Evolutionary conservation across 2,888 invertebrate species (phyloP).

Genomic region (Agriopis aurantiaria): DNA sequence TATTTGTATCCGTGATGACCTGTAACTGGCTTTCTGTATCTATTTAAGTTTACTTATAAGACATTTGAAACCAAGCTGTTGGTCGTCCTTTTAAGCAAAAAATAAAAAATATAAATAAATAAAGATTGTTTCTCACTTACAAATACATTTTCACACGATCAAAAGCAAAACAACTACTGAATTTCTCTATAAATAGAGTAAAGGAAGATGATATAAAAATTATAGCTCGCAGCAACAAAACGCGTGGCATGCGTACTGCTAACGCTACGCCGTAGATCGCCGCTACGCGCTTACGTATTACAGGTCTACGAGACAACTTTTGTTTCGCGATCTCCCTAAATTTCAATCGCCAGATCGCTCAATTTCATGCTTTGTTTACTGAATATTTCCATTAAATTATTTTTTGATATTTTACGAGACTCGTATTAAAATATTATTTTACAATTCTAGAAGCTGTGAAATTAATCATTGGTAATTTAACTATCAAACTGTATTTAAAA

Average conservation of each 20-base stretch:
- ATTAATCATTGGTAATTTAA: background rate
- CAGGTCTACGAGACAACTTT: background rate
- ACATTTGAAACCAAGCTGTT: too few species aligned
- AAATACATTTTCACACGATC: too few species aligned
- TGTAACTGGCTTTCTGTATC: too few species aligned
- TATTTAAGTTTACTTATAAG: too few species aligned
- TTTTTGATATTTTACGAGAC: background rate
- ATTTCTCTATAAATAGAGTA: too few species aligned
- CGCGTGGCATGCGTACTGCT: background rate
- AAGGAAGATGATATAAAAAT: too few species aligned
- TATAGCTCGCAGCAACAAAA: background rate
- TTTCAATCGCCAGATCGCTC: background rate
- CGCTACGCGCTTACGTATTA: background rate
- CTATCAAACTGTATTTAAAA: background rate
- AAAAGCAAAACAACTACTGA: too few species aligned
- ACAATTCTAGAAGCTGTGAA: conserved; percentile 26
- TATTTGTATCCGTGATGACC: too few species aligned
- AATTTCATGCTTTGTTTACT: background rate
- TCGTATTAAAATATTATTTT: conserved; percentile 18
- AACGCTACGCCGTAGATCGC: background rate
- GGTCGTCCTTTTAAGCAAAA: too few species aligned
- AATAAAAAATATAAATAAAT: too few species aligned
- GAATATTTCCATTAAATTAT: background rate
- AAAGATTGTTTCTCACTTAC: too few species aligned
- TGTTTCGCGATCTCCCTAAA: background rate